Evolutionary conservation across 2,113 vertebrate species (phyloP).

Genomic region (Rhinogobius similis): DNA sequence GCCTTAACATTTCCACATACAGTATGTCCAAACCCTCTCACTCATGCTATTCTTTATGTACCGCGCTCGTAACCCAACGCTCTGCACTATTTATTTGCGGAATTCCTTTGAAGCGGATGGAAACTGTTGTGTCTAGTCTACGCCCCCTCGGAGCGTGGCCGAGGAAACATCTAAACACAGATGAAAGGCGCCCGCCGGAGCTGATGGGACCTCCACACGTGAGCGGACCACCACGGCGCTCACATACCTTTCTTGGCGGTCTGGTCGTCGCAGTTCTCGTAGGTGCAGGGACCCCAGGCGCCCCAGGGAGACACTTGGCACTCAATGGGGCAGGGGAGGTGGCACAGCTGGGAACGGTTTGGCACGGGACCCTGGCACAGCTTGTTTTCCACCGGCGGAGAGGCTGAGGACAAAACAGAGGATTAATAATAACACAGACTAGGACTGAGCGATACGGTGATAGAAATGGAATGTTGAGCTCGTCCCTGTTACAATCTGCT

Average conservation of each 20-base stretch:
- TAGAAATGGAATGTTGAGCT: too few relatives aligned
- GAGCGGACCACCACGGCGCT: background rate
- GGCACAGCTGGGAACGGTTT: constrained; percentile 91
- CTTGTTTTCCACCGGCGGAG: constrained; percentile 85
- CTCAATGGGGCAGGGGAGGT: constrained; percentile 89
- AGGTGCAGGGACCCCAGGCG: constrained; percentile 95
- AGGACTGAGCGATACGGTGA: too few relatives aligned
- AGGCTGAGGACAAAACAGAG: constrained; percentile 73
- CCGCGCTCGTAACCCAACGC: background rate
- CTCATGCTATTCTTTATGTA: background rate
- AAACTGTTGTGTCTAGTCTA: background rate
- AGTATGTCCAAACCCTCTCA: background rate
- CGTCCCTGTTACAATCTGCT: too few relatives aligned
- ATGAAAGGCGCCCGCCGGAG: background rate
- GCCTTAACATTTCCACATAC: too few relatives aligned
- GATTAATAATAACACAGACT: background rate
- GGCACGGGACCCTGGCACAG: constrained; percentile 83
- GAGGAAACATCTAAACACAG: constrained; percentile 10
- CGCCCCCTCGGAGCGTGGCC: background rate
- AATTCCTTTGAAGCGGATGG: background rate
- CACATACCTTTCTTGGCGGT: constrained; percentile 89
- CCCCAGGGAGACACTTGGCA: constrained; percentile 92
- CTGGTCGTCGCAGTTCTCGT: constrained; percentile 92
- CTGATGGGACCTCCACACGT: background rate
- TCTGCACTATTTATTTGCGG: background rate